Base-by-base conservation (phyloP, 2,113 vertebrate species). In the Thoracochromis brauschi region DNA sequence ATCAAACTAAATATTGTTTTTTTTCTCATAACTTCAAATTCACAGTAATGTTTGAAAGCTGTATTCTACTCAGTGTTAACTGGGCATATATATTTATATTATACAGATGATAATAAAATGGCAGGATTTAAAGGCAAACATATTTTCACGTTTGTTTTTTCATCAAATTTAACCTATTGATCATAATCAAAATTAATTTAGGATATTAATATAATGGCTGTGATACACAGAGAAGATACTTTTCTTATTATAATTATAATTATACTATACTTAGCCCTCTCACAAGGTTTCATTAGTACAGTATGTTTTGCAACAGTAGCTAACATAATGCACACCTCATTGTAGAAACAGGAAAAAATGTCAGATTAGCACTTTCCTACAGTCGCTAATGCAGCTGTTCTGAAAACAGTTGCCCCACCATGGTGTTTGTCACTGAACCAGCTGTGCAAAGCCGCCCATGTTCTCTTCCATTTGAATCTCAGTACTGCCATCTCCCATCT, bases 391-490 rank as follows among this genome's bases (percentile, higher is more conserved):
- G 11, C 71, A 75, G 42, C 71, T 73, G 49, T 82, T 87, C 49
- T 73, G 40, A 71, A 63, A 85, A 68, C 49, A 31, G 55, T 17
- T 3, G 68, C 47, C 11, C 54, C 4, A 12, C 21, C 21, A 82
- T 45, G 19, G 83, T 78, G 33, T 78, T 84, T 78, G 21, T 88
- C 89, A 29, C 26, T 8, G 80, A 90, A 75, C 65, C 87, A 88
- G 91, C 84, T 81, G 86, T 85, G 89, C 81, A 85, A 90, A 81
- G 51, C 88, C 60, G 11, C 78, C 83, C 35, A 9, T 79, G 84
- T 90, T 47, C 71, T 89, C 49, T 9, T 21, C 55, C 38, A 63
- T 83, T 92, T 85, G 82, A 57, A 93, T 91, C 87, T 86, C 47
- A 33, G 45, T 65, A 12, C 73, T 14, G 26, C 42, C 4, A 3